Base-by-base conservation (phyloP, 2,888 invertebrate species). In the Chironomus riparius region DNA sequence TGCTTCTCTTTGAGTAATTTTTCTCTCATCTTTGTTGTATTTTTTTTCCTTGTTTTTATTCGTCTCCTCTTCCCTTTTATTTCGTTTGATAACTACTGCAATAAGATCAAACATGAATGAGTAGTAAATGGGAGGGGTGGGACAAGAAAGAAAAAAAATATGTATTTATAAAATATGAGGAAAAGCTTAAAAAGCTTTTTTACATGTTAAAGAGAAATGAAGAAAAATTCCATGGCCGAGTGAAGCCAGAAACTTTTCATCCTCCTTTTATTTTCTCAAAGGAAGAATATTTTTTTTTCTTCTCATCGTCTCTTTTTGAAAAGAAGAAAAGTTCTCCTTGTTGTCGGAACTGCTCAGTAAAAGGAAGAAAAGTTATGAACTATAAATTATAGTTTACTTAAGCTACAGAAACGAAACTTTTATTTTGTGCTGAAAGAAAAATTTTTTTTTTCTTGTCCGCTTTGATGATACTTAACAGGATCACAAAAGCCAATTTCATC, bases 311-410 rank as follows among this genome's bases (percentile, higher is more conserved):
- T n/a, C n/a, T n/a, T n/a, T n/a, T 7, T 38, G 7, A 38, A 38
- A 38, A 38, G 38, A 38, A 38, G 1, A 38, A 38, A 38, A 38
- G 38, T 38, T 38, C 10, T 65, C 22, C 65, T 65, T 22, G 65
- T 65, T 65, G 65, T 22, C 22, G 65, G 22, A 65, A 65, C 65
- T 65, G 18, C 65, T 65, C 65, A 65, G 15, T 56, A n/a, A 56
- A 50, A 50, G 15, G 50, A 62, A 62, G 15, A 18, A 22, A 62
- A 24, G 65, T 24, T 65, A 65, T 65, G 65, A 65, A 65, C 24
- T 65, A 65, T 65, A 22, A 65, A 65, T 65, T 65, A 65, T 65
- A 65, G 65, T 65, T 65, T 65, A 65, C 65, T 65, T 65, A 22
- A 24, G 65, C 22, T 21, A 24, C 38, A 38, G 38, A 38, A 38